Conservation (phyloP, 2,113 vertebrate species). For the Myodes glareolus region DNA sequence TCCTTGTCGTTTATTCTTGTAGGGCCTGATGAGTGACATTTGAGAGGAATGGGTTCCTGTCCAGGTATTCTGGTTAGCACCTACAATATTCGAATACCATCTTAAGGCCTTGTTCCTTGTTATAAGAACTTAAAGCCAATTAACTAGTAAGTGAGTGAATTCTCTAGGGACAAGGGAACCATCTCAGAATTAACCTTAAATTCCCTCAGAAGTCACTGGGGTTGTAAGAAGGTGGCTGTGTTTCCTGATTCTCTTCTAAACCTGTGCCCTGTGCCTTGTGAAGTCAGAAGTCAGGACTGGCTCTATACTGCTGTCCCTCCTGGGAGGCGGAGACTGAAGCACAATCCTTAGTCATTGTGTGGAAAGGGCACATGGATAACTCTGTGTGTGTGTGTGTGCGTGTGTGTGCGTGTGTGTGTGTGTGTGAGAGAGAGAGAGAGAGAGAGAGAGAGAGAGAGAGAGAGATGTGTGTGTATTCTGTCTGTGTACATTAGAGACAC, state of each 20-base stretch:
- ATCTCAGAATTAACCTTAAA: background rate
- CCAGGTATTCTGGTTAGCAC: background rate
- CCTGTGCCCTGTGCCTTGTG: background rate
- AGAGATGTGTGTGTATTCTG: background rate
- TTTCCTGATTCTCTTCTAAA: background rate
- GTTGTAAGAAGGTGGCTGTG: background rate
- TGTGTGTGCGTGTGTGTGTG: too few relatives aligned
- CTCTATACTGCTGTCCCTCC: background rate
- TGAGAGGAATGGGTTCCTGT: background rate
- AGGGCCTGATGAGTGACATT: background rate
- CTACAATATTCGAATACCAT: conserved; percentile 23
- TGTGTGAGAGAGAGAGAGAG: background rate
- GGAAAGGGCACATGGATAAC: too few relatives aligned
- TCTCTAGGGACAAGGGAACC: background rate
- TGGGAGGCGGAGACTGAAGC: background rate
- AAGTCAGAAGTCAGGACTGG: background rate
- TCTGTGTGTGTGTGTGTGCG: background rate
- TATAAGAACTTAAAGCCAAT: conserved; percentile 32
- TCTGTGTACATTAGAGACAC: background rate
- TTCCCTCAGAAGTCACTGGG: background rate
- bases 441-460: background rate
- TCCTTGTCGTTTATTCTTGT: background rate
- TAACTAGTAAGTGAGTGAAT: conserved; percentile 25
- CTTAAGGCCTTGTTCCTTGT: conserved; percentile 26
- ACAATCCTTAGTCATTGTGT: background rate